These are phyloP conservation scores for Coreoperca whiteheadi DNA, from an alignment of 2,113 vertebrate species.

Conservation along the genomic window DNA sequence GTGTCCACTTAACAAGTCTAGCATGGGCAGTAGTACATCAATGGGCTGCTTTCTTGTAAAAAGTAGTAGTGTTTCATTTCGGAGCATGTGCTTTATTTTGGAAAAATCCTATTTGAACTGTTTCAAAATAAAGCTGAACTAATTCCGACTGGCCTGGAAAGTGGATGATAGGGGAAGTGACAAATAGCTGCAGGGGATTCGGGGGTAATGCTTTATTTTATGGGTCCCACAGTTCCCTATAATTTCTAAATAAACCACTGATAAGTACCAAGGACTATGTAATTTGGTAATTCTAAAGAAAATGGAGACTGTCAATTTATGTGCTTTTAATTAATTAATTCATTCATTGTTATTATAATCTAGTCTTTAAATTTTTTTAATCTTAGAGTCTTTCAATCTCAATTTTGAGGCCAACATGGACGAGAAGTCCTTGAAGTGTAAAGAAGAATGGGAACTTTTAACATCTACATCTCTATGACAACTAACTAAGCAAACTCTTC, in stretches of 20 bases:
- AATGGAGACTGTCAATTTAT: background rate
- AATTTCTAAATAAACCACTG: background rate
- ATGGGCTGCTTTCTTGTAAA: background rate
- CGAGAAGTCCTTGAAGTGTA: too few species aligned
- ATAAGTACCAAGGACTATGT: background rate
- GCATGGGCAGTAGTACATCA: background rate
- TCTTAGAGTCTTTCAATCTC: too few species aligned
- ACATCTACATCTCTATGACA: too few species aligned
- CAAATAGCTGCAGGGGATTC: background rate
- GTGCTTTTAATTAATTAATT: background rate
- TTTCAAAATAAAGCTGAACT: background rate
- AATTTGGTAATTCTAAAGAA: too few species aligned
- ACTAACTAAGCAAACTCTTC: too few species aligned
- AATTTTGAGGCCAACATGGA: too few species aligned
- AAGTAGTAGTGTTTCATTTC: background rate
- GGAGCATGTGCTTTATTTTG: background rate
- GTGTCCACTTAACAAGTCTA: background rate
- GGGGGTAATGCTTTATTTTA: background rate
- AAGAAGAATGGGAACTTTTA: too few species aligned
- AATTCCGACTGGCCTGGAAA: background rate
- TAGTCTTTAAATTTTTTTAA: too few species aligned
- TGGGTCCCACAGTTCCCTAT: background rate
- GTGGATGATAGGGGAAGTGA: background rate
- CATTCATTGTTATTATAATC: too few species aligned
- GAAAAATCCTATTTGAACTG: background rate